Conservation (phyloP, 2,797 vertebrate species). For the Melopsittacus undulatus region DNA sequence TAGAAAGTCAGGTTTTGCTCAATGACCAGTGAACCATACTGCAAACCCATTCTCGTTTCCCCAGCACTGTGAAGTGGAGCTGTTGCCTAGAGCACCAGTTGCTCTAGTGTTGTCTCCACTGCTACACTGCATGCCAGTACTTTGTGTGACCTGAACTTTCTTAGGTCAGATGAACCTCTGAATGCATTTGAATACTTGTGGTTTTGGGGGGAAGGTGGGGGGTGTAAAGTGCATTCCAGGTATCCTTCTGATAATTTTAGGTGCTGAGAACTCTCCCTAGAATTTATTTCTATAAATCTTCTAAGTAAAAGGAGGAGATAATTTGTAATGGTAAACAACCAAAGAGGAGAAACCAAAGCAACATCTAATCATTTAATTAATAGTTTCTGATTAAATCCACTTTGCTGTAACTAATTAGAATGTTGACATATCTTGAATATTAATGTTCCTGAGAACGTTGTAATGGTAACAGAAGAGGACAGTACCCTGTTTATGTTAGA, state of each 20-base stretch:
- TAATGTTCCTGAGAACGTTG: neutral
- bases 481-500: neutral
- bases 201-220: neutral
- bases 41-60: neutral
- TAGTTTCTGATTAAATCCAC: neutral
- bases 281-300: neutral
- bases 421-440: neutral
- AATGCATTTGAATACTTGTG: neutral
- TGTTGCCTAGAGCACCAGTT: neutral
- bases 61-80: neutral
- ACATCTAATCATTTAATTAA: neutral
- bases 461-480: neutral
- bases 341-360: neutral
- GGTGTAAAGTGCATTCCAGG: neutral
- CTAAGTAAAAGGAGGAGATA: neutral
- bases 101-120: neutral
- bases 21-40: neutral
- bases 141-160: neutral
- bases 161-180: neutral
- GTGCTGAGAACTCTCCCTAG: neutral
- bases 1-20: neutral
- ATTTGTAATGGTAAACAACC: neutral
- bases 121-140: rapidly evolving
- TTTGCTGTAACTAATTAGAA: neutral
- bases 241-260: neutral